Base-by-base conservation (phyloP, 2,113 vertebrate species). In the Pimephales promelas region DNA sequence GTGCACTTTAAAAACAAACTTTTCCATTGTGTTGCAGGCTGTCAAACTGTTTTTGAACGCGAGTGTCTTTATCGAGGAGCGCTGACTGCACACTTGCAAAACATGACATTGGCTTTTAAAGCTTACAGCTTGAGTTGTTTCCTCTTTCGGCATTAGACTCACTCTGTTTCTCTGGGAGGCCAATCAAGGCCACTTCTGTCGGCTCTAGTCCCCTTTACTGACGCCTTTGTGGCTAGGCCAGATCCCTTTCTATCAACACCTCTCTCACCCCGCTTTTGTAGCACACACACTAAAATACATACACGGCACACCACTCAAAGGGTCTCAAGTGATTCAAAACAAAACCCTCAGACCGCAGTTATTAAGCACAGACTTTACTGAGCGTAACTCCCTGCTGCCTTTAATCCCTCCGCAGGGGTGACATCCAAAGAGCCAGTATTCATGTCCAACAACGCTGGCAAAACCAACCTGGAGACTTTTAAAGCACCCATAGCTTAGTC, bases 291-390 rank as follows among this genome's bases (percentile, higher is more conserved):
- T 49, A 74, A 52, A 74, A 74, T 47, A 74, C 72, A 75, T 28
- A 49, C 24, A 36, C 59, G 43, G 13, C 20, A 72, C 52, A 73
- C 26, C 82, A 83, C 71, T 64, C 72, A 83, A 40, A 62, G 59
- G 64, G 77, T 34, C 77, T 79, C 77, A 34, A 79, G 77, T 66
- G 77, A 79, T 66, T 79, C 77, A 79, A 79, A 79, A 79, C 77
- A 79, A 79, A 79, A 62, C 77, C 77, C 77, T 79, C 45, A 79
- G 59, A 79, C 59, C 26, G 5, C 77, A 49, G 59, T 79, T 79
- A 64, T 79, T 66, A 62, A 79, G 77, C 77, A 64, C 14, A 3
- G 77, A 79, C 43, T 79, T 79, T 79, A 79, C 40, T 22, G 57
- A 79, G 59, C 18, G 56, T 40, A 26, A 79, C 76, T 79, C 59